A percentile compares a stretch with the other conserved stretches of the same genome.
Evolutionary conservation across 2,113 vertebrate genomes (phyloP).

Genomic region (Gallinago undulata): DNA sequence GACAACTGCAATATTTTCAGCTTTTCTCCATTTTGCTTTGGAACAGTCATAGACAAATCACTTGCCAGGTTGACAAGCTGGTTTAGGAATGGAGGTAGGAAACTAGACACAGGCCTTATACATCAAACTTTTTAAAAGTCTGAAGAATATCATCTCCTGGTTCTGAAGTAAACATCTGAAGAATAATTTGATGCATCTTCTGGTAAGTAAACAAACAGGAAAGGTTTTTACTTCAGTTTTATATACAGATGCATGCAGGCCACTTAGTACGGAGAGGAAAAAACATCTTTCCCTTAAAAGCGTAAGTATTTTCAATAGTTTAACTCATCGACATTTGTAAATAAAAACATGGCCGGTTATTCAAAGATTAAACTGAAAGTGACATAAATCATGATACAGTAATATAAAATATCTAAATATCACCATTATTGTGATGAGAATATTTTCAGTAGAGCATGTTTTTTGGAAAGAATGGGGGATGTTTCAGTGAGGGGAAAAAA

Average conservation of each 20-base stretch:
- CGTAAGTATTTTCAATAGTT: neutral
- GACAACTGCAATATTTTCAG: slow-evolving; percentile 19
- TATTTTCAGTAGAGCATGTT: neutral
- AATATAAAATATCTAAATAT: neutral
- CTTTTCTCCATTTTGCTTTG: neutral
- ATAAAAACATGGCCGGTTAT: neutral
- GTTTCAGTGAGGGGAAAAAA: neutral
- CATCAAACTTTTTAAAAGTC: neutral
- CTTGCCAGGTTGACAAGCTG: neutral
- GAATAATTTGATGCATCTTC: neutral
- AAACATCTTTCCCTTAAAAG: neutral
- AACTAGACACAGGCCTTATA: neutral
- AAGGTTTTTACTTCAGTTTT: neutral
- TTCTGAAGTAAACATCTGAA: neutral
- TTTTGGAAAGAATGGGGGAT: neutral
- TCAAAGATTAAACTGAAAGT: neutral
- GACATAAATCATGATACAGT: neutral
- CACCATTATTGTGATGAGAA: neutral
- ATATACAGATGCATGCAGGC: neutral
- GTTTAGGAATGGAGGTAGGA: neutral
- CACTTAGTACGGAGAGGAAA: neutral
- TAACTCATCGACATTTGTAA: neutral
- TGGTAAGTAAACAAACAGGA: neutral
- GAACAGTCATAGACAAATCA: neutral
- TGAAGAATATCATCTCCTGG: neutral